Evolutionary conservation across 2,797 vertebrate species (phyloP), one percentile per base, ranked within the genome.

Genomic region (Acipenser transmontanus): DNA sequence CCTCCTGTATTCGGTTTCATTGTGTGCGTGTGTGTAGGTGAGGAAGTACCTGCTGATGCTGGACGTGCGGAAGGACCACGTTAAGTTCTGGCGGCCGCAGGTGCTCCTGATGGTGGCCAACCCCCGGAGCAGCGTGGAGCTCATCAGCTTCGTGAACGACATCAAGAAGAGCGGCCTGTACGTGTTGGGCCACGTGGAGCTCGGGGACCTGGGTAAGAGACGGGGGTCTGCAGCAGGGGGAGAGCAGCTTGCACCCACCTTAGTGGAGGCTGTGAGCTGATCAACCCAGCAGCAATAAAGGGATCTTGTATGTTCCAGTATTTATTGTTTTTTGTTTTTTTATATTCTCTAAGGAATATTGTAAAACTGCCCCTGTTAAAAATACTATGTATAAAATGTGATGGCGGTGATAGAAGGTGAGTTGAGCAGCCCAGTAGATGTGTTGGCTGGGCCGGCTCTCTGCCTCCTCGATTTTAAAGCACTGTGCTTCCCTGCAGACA

Each of bases 51-150:
- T 92, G 70, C 77, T 93, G 67, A 91, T 91, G 90, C 76, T 93
- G 72, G 91, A 93, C 0, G 89, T 92, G 60, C 85, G 91, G 64
- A 92, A 93, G 71, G 91, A 93, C 77, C 91, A 93, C 0, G 89
- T 93, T 7, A 93, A 93, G 77, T 93, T 93, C 78, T 92, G 90
- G 91, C 81, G 91, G 69, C 91, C 91, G n/a, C 91, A 93, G 81
- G 65, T 92, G 52, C 82, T 93, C 68, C 81, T 93, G 66, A 91
- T 93, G 85, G 86, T 93, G 48, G 85, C 91, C 9, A 92, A 92
- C 76, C 90, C 89, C 11, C 84, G 87, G 59, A 79, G 83, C 80
- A 88, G 79, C 1, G 80, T 85, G n/a, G 83, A 88, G 64, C 84
- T 93, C 64, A 89, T 93, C 76, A 84, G 81, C 49, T 92, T 93